These are phyloP conservation scores for Theonella swinhoei DNA, from an alignment of 37 sponge, comb jelly and placozoan genomes.

Conservation along the genomic window DNA sequence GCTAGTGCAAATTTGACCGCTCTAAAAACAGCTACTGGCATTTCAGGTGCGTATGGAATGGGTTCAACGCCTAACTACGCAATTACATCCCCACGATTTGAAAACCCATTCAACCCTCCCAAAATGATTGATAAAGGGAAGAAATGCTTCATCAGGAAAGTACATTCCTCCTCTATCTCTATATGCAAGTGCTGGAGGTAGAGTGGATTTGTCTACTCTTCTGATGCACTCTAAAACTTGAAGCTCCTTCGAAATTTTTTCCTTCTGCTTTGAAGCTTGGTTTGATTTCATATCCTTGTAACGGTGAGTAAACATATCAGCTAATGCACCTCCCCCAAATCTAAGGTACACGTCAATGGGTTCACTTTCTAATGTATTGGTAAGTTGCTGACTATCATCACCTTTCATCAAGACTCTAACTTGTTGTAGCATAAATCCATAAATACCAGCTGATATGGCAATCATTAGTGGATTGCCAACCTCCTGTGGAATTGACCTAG, in stretches of 20 bases:
- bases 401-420: conserved; percentile 6
- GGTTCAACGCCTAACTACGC: too few species aligned
- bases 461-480: conserved; percentile 9
- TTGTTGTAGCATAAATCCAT: conserved; percentile 3
- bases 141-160: conserved; percentile 10
- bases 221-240: not conserved
- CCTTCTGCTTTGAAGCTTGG: not conserved
- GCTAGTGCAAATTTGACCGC: conserved; percentile 27
- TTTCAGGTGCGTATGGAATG: conserved; percentile 17
- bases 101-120: too few species aligned
- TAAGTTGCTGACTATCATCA: not conserved
- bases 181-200: conserved; percentile 24
- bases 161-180: conserved; percentile 33
- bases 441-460: not conserved
- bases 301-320: conserved; percentile 10
- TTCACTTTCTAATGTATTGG: not conserved
- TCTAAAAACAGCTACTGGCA: conserved; percentile 14
- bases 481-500: too few species aligned
- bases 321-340: conserved; percentile 21
- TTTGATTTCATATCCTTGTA: not conserved
- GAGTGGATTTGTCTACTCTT: not conserved
- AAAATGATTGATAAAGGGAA: conserved; percentile 6
- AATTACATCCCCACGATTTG: too few species aligned
- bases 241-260: conserved; percentile 11
- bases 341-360: conserved; percentile 11